These are phyloP conservation scores for Tetraneura akinire DNA, from an alignment of 1,140 invertebrate species.

Conservation along the genomic window DNA sequence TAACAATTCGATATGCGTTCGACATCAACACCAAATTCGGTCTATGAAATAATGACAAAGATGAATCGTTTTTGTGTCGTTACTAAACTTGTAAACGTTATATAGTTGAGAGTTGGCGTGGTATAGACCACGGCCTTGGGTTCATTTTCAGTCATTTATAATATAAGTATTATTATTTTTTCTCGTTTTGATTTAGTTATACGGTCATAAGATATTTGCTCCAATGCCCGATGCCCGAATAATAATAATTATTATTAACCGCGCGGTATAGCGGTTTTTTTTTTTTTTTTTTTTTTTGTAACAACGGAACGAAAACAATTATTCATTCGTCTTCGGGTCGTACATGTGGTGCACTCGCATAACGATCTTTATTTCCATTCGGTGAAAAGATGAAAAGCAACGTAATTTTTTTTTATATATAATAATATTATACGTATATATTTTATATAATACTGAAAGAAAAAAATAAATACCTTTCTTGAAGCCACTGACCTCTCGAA, in stretches of 20 bases:
- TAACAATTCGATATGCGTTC: background rate
- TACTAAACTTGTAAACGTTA: background rate
- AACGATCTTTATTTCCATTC: conserved; percentile 44
- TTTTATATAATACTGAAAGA: conserved; percentile 5
- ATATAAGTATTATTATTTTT: background rate
- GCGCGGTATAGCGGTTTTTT: conserved; percentile 36
- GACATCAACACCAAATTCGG: background rate
- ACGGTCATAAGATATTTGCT: background rate
- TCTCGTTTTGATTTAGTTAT: no score
- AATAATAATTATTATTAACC: conserved; percentile 19
- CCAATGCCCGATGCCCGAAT: no score
- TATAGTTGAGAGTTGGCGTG: background rate
- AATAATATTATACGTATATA: no score
- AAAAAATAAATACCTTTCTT: conserved; percentile 33
- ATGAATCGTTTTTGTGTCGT: background rate
- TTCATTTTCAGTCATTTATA: background rate
- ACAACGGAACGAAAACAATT: conserved; percentile 36
- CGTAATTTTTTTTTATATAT: conserved; percentile 44
- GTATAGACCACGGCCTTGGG: background rate
- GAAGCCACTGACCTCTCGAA: conserved; percentile 49
- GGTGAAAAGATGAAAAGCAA: conserved; percentile 39
- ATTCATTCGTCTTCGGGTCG: conserved; percentile 33
- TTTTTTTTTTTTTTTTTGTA: no score
- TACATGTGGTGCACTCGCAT: conserved; percentile 22
- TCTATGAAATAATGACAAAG: background rate